Conservation (phyloP, 2,888 invertebrate genomes). For the Rugalucina vietnamica region DNA sequence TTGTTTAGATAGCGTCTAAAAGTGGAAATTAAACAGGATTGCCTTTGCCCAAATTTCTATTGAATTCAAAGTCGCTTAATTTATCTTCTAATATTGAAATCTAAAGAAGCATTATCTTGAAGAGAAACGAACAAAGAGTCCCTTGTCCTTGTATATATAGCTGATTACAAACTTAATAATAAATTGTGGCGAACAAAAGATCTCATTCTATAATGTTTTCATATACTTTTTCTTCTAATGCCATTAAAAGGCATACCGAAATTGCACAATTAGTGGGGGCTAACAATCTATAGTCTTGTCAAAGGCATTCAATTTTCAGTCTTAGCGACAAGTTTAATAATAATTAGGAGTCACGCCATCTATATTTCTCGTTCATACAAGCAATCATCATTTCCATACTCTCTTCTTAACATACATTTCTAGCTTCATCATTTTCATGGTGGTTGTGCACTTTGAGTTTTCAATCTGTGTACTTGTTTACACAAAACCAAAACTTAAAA, state of each 20-base stretch:
- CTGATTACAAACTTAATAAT: slow-evolving; percentile 68
- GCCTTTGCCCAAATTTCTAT: slow-evolving; percentile 48
- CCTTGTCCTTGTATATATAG: slow-evolving; percentile 62
- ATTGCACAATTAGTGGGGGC: slow-evolving; percentile 37
- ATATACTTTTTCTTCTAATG: slow-evolving; percentile 50
- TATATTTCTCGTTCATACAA: background rate
- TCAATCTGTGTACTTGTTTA: too few species aligned
- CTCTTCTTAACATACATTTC: too few species aligned
- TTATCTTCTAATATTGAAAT: slow-evolving; percentile 64
- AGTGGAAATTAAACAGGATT: slow-evolving; percentile 22
- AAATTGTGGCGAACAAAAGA: slow-evolving; percentile 57
- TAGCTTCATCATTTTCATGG: too few species aligned
- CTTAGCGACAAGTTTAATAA: background rate
- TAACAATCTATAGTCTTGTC: background rate
- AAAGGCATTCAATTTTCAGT: background rate
- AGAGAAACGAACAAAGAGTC: slow-evolving; percentile 52
- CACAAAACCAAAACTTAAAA: too few species aligned
- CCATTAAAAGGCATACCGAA: slow-evolving; percentile 38
- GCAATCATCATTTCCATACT: background rate
- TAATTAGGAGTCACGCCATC: background rate
- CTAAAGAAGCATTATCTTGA: slow-evolving; percentile 65
- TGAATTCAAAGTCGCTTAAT: slow-evolving; percentile 63
- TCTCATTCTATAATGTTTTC: slow-evolving; percentile 53
- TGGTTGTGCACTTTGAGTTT: too few species aligned
- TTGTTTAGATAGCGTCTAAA: slow-evolving; percentile 15